phyloP scores from a whole-genome alignment of 2,797 vertebrate genomes.

The Lemur catta region DNA sequence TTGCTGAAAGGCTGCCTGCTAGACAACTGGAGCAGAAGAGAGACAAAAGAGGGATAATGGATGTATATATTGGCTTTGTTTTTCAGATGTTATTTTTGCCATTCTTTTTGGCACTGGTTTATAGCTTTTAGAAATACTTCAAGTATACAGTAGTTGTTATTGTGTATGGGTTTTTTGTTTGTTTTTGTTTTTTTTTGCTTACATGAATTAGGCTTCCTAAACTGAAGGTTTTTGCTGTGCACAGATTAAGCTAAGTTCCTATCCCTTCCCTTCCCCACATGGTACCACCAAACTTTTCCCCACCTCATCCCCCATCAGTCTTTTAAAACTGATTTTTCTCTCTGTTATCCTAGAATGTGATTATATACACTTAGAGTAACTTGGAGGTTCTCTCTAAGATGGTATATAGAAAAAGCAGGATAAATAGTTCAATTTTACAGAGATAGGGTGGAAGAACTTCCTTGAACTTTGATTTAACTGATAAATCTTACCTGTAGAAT shows the following conservation, averaged over 20 bases:
- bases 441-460: not conserved
- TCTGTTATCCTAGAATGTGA: not conserved
- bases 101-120: not conserved
- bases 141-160: not conserved
- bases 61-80: not conserved
- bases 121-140: not conserved
- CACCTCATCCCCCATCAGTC: rapidly evolving
- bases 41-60: too few relatives aligned
- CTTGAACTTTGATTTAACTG: not conserved
- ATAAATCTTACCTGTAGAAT: not conserved
- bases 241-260: not conserved
- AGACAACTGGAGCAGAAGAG: not conserved
- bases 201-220: not conserved
- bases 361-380: not conserved
- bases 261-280: not conserved
- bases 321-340: not conserved
- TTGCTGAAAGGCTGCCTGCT: not conserved
- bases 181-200: too few relatives aligned
- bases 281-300: not conserved
- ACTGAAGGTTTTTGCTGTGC: not conserved
- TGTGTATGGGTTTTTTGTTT: not conserved
- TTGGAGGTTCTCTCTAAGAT: not conserved
- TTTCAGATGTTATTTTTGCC: not conserved
- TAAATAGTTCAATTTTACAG: not conserved
- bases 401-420: not conserved